Conservation (phyloP, 2,888 invertebrate species). For the Eupeodes luniger region DNA sequence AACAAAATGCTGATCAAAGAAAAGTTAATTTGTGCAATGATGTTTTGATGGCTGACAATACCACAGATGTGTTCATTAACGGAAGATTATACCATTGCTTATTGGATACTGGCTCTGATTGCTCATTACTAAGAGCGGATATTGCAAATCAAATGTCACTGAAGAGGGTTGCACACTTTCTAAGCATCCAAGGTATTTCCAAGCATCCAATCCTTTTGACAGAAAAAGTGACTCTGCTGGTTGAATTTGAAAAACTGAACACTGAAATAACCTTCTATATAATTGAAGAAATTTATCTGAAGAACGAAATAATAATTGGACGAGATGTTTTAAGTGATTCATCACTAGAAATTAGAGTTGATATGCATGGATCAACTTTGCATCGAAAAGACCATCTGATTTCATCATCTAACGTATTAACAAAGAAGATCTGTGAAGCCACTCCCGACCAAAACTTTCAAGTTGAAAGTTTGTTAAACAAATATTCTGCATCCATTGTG, state of each 20-base stretch:
- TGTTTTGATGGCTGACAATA: not conserved
- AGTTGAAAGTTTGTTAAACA: not conserved
- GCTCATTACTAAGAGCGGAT: slow-evolving; percentile 23
- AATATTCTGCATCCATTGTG: not conserved
- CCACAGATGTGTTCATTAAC: not conserved
- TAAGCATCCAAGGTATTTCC: slow-evolving; percentile 6
- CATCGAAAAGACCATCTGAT: not conserved
- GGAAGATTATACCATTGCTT: not conserved
- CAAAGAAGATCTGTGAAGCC: not conserved
- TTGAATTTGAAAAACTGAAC: slow-evolving; percentile 6
- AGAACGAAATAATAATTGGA: slow-evolving; percentile 1
- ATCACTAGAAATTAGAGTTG: not conserved
- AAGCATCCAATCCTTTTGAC: not conserved
- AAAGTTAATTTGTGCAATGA: not conserved
- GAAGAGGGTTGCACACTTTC: not conserved
- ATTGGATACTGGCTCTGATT: slow-evolving; percentile 5
- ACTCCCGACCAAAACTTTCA: not conserved
- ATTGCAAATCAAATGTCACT: slow-evolving; percentile 18
- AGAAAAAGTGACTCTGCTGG: not conserved
- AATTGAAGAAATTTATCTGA: not conserved
- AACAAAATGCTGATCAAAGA: not conserved
- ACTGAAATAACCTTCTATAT: not conserved
- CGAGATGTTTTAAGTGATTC: not conserved
- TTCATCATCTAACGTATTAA: not conserved
- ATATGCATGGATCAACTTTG: not conserved